Percentiles rank a stretch among this genome's conserved stretches.
phyloP scores from a whole-genome alignment of 1,140 invertebrate species.

The Calliphora vicina region DNA sequence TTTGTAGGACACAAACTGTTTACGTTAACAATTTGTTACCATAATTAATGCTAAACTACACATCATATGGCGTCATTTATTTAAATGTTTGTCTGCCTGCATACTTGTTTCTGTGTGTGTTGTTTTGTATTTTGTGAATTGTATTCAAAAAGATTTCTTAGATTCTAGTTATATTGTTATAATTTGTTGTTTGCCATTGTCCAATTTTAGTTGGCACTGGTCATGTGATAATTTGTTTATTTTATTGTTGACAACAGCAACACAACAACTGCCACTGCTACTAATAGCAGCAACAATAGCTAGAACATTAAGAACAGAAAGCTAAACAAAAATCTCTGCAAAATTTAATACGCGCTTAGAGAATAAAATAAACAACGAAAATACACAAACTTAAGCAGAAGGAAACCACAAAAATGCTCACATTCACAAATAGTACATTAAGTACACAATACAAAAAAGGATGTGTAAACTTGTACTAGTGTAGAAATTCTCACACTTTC shows the following conservation, averaged over 20 bases:
- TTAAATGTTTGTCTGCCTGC: neutral
- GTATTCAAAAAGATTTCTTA: neutral
- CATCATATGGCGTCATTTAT: constrained; percentile 26
- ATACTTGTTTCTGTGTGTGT: neutral
- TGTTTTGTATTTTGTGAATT: neutral
- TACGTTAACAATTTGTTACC: constrained; percentile 30
- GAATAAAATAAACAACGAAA: neutral
- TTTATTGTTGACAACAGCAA: constrained; percentile 16
- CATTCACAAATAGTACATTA: neutral
- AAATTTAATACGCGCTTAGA: neutral
- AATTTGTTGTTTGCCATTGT: neutral
- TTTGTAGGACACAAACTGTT: constrained; percentile 24
- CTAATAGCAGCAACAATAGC: neutral
- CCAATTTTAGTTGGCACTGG: constrained; percentile 11
- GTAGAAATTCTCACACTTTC: too few relatives aligned
- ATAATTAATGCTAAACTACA: constrained; percentile 30
- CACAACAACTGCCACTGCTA: neutral
- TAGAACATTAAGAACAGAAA: neutral
- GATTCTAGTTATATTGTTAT: neutral
- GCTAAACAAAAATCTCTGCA: constrained; percentile 2
- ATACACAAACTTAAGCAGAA: neutral
- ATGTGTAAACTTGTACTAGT: neutral
- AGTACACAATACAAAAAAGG: neutral
- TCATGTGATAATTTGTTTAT: constrained; percentile 35
- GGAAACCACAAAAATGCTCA: neutral